Base-by-base conservation (phyloP, 2,888 invertebrate species). In the Coelinius sp. region DNA sequence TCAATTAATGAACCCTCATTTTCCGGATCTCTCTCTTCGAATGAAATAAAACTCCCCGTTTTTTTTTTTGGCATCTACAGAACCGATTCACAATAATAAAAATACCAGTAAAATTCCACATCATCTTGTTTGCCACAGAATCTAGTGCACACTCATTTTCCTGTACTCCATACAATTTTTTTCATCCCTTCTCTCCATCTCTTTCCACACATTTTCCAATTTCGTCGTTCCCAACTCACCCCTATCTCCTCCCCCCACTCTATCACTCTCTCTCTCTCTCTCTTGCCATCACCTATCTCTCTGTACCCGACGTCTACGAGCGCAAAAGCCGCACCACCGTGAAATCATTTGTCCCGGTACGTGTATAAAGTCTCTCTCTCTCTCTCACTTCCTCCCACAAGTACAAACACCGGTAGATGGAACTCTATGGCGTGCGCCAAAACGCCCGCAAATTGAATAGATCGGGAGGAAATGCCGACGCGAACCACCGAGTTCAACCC, bases 371-470 rank as follows among this genome's bases (percentile, higher is more conserved):
- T 49, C n/a, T 59, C 17, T n/a, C 27, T 49, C n/a, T 59, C 17
- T n/a, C 17, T 59, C 31, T 59, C 72, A 71, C 73, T 74, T 72
- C 71, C 71, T 73, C 75, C 74, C 74, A 73, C 75, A 73, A 76
- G 75, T 67, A 74, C 68, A 74, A 69, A 75, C 75, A 74, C 70
- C 71, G 65, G 65, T 22, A 59, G 65, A 70, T 76, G 72, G 73
- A 67, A 75, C 73, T 71, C 73, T 75, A 76, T 74, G 70, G 78
- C 73, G 79, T 77, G 78, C 77, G 31, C 59, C 59, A 78, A 82
- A 82, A 82, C 81, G 76, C 76, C 80, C 82, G 77, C 81, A 82
- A 82, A 82, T 82, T 82, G 82, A 82, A 81, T 82, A 80, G 81
- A 80, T 80, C 79, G 67, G n/a, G 78, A 79, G 79, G 81, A 81